Evolutionary conservation across 53 echinoderm and acorn worm genomes (phyloP).

Genomic region (Patiria pectinifera): DNA sequence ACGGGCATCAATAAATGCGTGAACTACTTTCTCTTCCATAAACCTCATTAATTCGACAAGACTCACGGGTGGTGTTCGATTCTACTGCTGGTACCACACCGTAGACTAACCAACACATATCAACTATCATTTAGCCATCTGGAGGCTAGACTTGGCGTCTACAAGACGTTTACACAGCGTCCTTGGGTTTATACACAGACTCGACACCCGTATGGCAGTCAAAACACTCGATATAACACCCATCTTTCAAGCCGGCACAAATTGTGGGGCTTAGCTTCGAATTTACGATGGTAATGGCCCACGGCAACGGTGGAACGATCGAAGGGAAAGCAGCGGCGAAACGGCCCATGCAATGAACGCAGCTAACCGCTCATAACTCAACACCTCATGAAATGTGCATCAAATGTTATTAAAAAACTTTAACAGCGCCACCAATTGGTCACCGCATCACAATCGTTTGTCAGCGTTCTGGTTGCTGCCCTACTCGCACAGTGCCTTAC

Average conservation of each 20-base stretch:
- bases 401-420: neutral
- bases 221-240: neutral
- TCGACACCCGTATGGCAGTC: neutral
- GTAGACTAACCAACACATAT: constrained; percentile 5
- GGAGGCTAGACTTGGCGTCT: constrained; percentile 46
- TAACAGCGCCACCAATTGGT: neutral
- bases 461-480: neutral
- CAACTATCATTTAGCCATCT: constrained; percentile 42
- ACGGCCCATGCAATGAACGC: neutral
- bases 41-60: neutral
- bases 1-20: neutral
- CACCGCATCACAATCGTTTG: neutral
- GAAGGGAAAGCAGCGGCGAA: neutral
- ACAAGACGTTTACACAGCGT: constrained; percentile 21
- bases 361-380: constrained; percentile 8
- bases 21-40: neutral
- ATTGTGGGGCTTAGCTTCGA: constrained; percentile 32
- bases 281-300: constrained; percentile 40
- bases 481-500: too few species aligned
- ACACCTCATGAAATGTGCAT: constrained; percentile 51
- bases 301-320: neutral
- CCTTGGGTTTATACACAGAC: neutral
- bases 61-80: neutral
- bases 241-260: constrained; percentile 46
- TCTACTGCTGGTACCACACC: neutral